Conservation (phyloP, 1,140 invertebrate genomes). For the Panagrolaimus sp. region DNA sequence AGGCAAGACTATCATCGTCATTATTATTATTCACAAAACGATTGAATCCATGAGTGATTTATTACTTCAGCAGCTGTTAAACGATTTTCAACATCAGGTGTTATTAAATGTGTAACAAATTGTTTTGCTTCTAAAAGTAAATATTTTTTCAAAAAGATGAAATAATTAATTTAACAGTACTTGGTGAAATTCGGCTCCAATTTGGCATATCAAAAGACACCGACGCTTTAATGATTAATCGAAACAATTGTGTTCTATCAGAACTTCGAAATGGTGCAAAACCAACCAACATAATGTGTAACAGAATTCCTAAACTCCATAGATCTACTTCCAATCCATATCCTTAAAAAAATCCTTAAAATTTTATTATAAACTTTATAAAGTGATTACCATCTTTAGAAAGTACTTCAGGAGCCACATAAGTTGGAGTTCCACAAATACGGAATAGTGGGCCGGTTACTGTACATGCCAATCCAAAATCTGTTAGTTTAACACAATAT, state of each 20-base stretch:
- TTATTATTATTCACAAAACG: background rate
- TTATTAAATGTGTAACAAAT: conserved; percentile 6
- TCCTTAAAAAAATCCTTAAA: conserved; percentile 35
- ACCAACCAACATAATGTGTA: conserved; percentile 42
- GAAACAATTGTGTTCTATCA: conserved; percentile 27
- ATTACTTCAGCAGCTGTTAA: conserved; percentile 8
- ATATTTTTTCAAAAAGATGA: background rate
- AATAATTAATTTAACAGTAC: conserved; percentile 9
- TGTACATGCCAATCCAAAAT: conserved; percentile 60
- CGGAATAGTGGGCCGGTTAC: conserved; percentile 37
- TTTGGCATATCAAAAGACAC: conserved; percentile 30
- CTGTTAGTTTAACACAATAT: conserved; percentile 59
- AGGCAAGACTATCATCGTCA: no score
- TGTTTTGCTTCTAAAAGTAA: conserved; percentile 11
- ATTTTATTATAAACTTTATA: no score
- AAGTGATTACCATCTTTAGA: conserved; percentile 26
- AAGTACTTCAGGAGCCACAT: conserved; percentile 35
- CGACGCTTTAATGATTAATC: conserved; percentile 30
- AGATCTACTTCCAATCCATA: conserved; percentile 45
- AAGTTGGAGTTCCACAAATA: conserved; percentile 45
- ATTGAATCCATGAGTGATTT: conserved; percentile 10
- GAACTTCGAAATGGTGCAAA: conserved; percentile 44
- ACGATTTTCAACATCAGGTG: conserved; percentile 2
- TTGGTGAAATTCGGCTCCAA: conserved; percentile 34
- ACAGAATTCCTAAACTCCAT: conserved; percentile 41